Percentiles rank a stretch among this genome's conserved stretches.
Conservation (phyloP, 1,140 invertebrate species). For the Scaptodrosophila lebanonensis region DNA sequence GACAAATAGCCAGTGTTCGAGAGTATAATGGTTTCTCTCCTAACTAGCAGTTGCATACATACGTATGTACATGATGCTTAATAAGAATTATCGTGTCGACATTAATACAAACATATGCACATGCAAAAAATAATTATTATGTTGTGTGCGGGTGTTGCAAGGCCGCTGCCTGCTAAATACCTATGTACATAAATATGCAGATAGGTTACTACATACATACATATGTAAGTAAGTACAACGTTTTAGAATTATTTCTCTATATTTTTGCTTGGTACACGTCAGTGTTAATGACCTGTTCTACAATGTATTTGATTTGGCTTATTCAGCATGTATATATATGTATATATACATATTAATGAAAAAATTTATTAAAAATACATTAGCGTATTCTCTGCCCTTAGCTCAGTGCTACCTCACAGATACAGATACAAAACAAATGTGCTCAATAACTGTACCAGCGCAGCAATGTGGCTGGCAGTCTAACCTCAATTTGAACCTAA, state of each 20-base stretch:
- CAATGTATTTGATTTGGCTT: constrained; percentile 7
- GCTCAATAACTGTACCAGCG: constrained; percentile 50
- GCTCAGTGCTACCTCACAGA: no score
- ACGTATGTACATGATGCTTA: constrained; percentile 5
- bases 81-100: constrained; percentile 1
- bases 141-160: constrained; percentile 20
- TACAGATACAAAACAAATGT: no score
- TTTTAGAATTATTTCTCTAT: constrained; percentile 1
- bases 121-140: not conserved
- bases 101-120: constrained; percentile 1
- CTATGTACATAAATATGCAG: constrained; percentile 14
- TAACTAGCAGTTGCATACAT: constrained; percentile 8
- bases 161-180: constrained; percentile 34
- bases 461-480: constrained; percentile 21
- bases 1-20: constrained; percentile 12
- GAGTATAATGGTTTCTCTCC: no score
- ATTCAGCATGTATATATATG: no score
- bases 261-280: constrained; percentile 22
- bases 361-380: constrained; percentile 39
- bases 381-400: constrained; percentile 12
- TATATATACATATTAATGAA: no score
- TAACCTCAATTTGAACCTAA: constrained; percentile 71
- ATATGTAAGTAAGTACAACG: no score
- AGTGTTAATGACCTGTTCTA: constrained; percentile 40
- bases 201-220: no score